phyloP scores from a whole-genome alignment of 2,888 invertebrate species.

The Cryptosula pallasiana region DNA sequence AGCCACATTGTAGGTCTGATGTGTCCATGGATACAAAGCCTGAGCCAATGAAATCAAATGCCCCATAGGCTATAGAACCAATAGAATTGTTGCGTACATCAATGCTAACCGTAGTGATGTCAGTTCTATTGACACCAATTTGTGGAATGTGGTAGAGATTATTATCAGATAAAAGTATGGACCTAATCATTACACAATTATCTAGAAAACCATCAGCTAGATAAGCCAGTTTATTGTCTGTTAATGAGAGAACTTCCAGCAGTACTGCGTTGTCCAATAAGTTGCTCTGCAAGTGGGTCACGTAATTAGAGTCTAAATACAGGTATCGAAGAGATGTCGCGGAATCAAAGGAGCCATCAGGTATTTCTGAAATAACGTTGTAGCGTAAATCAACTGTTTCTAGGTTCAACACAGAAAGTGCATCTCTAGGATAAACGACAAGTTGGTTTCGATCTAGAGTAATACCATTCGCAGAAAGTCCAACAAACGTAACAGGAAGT shows the following conservation, averaged over 20 bases:
- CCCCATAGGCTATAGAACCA: background rate
- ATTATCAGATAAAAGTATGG: background rate
- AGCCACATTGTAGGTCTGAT: background rate
- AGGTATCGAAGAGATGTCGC: conserved; percentile 30
- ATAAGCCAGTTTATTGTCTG: conserved; percentile 19
- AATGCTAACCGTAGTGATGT: background rate
- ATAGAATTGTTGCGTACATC: background rate
- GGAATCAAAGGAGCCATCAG: conserved; percentile 32
- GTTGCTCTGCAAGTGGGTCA: conserved; percentile 32
- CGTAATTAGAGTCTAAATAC: conserved; percentile 30
- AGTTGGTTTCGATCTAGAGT: conserved; percentile 31
- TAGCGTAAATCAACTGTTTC: conserved; percentile 29
- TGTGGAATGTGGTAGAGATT: background rate
- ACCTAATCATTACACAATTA: conserved; percentile 29
- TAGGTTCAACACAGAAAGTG: conserved; percentile 30
- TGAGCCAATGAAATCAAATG: background rate
- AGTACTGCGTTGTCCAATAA: conserved; percentile 32
- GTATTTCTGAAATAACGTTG: conserved; percentile 30
- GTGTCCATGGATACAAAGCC: background rate
- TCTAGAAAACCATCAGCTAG: conserved; percentile 28
- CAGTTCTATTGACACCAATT: background rate
- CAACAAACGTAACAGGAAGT: conserved; percentile 32
- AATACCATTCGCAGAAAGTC: conserved; percentile 29
- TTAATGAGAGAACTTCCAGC: background rate
- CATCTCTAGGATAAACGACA: conserved; percentile 30